A percentile compares a stretch with the other conserved stretches of the same genome.
phyloP scores from a whole-genome alignment of 2,888 invertebrate species.

The Ferrisia virgata region DNA sequence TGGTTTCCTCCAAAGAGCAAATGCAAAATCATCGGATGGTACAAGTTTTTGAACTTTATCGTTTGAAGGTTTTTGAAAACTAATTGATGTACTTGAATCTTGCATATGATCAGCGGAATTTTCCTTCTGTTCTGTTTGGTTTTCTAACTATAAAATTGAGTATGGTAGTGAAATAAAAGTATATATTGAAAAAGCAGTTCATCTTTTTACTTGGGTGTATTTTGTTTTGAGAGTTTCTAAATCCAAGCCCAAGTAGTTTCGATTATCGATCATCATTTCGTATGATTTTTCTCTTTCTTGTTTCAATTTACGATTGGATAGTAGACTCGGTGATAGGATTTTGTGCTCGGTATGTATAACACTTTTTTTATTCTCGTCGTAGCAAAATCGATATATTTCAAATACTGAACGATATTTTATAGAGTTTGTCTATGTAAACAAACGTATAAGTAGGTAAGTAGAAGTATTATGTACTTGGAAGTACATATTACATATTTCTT shows the following conservation, averaged over 20 bases:
- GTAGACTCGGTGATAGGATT: not conserved
- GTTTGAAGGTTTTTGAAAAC: not conserved
- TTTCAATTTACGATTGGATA: not conserved
- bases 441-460: too few relatives aligned
- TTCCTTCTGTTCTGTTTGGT: not conserved
- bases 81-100: not conserved
- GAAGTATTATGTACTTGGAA: too few relatives aligned
- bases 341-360: not conserved
- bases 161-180: not conserved
- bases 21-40: not conserved
- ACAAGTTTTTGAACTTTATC: not conserved
- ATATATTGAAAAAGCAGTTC: not conserved
- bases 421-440: not conserved
- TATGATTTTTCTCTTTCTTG: not conserved
- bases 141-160: not conserved
- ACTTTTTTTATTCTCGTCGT: not conserved
- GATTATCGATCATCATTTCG: not conserved
- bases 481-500: too few relatives aligned
- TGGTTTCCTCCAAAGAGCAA: not conserved
- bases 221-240: not conserved
- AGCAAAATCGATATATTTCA: not conserved
- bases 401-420: not conserved
- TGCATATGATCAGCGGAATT: not conserved
- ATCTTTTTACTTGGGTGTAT: not conserved
- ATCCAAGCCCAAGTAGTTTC: not conserved